Evolutionary conservation across 2,888 invertebrate genomes (phyloP), one percentile per base, ranked within the genome.

Genomic region (Chironomus tentans): DNA sequence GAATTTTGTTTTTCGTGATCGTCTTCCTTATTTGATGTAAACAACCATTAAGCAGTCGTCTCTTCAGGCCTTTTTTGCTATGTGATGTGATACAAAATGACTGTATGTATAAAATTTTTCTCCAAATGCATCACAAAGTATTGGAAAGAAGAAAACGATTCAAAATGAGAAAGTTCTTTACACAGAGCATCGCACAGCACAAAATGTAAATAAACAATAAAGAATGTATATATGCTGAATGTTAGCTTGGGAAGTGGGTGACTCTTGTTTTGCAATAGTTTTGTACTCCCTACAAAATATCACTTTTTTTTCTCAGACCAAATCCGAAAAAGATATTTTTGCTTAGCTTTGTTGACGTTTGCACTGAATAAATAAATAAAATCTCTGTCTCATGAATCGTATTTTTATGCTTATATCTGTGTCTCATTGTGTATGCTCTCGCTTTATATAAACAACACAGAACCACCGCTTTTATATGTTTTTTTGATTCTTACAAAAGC

Each of bases 21-120:
- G 62, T 73, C 72, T 73, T 73, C 72, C 72, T 73, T 73, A 62
- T 73, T 73, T 73, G 72, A 62, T 62, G 72, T 73, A 73, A 73
- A 73, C 72, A 73, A 73, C 72, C 72, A 73, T 73, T 73, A 73
- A 73, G 61, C 72, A 28, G 72, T 73, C 72, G 38, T 73, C 72
- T 73, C 46, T 62, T 28, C 28, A 62, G 13, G 65, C 21, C 62
- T 21, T 65, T 65, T 50, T n/a, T n/a, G 2, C 15, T 18, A 18
- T 56, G 56, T 18, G 56, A 56, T 56, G 24, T 65, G 65, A 65
- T 65, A 65, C 65, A 65, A 21, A 65, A 65, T 65, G 38, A 38
- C 38, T 38, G 21, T 65, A 24, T 21, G 65, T 22, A 22, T 65
- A 65, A 65, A 28, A 28, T 50, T 12, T 24, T 65, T 65, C 62